Percentiles rank a stretch among this genome's conserved stretches.
These are phyloP conservation scores for Lampropteryx suffumata DNA, from an alignment of 2,888 invertebrate genomes.

Conservation along the genomic window DNA sequence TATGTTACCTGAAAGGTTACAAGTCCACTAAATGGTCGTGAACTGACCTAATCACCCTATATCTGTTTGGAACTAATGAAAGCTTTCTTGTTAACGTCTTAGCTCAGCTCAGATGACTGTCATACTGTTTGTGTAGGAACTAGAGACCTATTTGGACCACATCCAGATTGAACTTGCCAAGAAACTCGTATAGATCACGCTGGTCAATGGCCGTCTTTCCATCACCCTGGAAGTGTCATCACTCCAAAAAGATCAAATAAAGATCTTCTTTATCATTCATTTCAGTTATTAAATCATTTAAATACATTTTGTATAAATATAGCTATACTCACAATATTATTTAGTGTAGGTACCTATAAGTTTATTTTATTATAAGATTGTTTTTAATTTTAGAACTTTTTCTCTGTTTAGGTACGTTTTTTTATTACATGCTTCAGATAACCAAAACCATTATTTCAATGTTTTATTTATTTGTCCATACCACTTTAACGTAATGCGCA, in stretches of 20 bases:
- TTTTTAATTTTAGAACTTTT: too few relatives aligned
- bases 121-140: slow-evolving; percentile 11
- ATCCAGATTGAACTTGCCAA: slow-evolving; percentile 31
- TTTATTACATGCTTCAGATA: not conserved
- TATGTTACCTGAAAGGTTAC: too few relatives aligned
- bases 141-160: slow-evolving; percentile 32
- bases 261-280: too few relatives aligned
- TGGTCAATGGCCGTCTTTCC: slow-evolving; percentile 28
- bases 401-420: too few relatives aligned
- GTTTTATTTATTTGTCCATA: not conserved
- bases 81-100: not conserved
- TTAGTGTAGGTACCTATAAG: too few relatives aligned
- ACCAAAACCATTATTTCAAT: not conserved
- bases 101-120: too few relatives aligned
- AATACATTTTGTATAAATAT: too few relatives aligned
- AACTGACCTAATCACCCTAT: too few relatives aligned
- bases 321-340: too few relatives aligned
- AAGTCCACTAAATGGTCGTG: too few relatives aligned
- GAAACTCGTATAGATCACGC: slow-evolving; percentile 13
- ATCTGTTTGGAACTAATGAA: not conserved
- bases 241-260: not conserved
- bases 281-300: too few relatives aligned
- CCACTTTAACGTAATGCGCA: not conserved
- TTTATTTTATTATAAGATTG: too few relatives aligned
- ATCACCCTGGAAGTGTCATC: slow-evolving; percentile 15